phyloP scores from a whole-genome alignment of 1,140 invertebrate genomes.

The Plodia interpunctella region DNA sequence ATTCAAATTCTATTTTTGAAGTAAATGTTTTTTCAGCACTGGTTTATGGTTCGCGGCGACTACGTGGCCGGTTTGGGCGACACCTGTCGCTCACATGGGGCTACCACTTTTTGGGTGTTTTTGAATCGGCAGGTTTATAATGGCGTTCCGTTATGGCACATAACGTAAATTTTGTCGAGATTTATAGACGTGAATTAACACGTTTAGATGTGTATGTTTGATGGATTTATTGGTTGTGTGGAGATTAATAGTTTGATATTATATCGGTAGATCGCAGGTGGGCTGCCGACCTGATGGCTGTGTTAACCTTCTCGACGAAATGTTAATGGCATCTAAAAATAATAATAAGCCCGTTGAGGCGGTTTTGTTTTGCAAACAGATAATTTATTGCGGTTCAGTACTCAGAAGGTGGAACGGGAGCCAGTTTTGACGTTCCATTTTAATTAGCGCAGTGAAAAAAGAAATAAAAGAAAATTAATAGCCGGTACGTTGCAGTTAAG shows the following conservation, averaged over 20 bases:
- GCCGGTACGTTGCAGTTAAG: background rate
- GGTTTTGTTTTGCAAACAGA: background rate
- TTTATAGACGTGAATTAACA: constrained; percentile 62
- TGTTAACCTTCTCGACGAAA: constrained; percentile 14
- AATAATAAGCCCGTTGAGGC: background rate
- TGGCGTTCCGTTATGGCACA: constrained; percentile 36
- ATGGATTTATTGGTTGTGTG: constrained; percentile 63
- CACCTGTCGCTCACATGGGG: constrained; percentile 38
- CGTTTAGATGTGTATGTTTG: constrained; percentile 43
- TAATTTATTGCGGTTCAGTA: constrained; percentile 1
- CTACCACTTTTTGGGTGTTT: constrained; percentile 26
- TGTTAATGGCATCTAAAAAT: constrained; percentile 13
- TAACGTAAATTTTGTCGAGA: constrained; percentile 57
- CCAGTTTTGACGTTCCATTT: constrained; percentile 2
- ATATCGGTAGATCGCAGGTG: constrained; percentile 14
- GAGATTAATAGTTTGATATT: constrained; percentile 24
- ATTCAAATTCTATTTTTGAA: constrained; percentile 76
- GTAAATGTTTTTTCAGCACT: constrained; percentile 74
- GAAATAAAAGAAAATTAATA: background rate
- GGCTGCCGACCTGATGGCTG: constrained; percentile 14
- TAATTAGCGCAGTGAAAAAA: background rate
- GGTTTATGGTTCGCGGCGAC: constrained; percentile 45
- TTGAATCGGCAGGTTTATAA: constrained; percentile 42
- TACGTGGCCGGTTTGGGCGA: constrained; percentile 42
- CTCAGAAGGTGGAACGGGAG: constrained; percentile 2